Percentiles rank a stretch among this genome's conserved stretches.
phyloP scores from a whole-genome alignment of 2,797 vertebrate genomes.

The Hemitrygon akajei region DNA sequence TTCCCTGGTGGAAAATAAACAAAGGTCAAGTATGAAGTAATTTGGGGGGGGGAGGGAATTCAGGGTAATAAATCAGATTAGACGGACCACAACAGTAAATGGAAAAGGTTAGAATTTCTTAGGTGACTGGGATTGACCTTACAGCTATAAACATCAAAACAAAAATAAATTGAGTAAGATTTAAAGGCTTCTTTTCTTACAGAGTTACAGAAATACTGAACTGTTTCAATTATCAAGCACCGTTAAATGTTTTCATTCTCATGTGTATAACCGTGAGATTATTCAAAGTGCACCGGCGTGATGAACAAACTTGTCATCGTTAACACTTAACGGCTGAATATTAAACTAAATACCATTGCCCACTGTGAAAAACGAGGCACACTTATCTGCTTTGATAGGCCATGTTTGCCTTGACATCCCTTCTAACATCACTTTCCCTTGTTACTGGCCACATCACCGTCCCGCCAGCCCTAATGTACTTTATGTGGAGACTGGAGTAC shows the following conservation, averaged over 20 bases:
- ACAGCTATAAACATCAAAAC: not conserved
- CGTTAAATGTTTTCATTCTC: not conserved
- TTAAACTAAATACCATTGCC: not conserved
- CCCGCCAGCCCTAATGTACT: not conserved
- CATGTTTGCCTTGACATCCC: conserved; percentile 13
- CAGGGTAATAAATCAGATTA: not conserved
- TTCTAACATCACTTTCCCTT: conserved; percentile 20
- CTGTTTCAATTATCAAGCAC: not conserved
- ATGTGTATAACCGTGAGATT: not conserved
- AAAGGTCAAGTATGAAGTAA: not conserved
- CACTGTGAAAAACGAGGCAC: conserved; percentile 3
- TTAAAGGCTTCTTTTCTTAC: conserved; percentile 12
- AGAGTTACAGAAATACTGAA: not conserved
- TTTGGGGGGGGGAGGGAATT: not conserved
- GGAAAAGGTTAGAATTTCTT: not conserved
- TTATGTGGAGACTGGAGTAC: not conserved
- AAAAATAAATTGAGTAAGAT: not conserved
- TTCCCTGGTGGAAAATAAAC: not conserved
- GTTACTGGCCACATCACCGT: not conserved
- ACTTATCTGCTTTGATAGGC: conserved; percentile 16
- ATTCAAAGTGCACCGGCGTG: not conserved
- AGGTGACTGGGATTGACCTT: not conserved
- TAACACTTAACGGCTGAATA: not conserved
- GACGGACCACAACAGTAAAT: not conserved
- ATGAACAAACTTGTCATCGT: not conserved